Evolutionary conservation across 92 coral and sea anemone genomes (phyloP).

Genomic region (Umimayanthus chanpuru): DNA sequence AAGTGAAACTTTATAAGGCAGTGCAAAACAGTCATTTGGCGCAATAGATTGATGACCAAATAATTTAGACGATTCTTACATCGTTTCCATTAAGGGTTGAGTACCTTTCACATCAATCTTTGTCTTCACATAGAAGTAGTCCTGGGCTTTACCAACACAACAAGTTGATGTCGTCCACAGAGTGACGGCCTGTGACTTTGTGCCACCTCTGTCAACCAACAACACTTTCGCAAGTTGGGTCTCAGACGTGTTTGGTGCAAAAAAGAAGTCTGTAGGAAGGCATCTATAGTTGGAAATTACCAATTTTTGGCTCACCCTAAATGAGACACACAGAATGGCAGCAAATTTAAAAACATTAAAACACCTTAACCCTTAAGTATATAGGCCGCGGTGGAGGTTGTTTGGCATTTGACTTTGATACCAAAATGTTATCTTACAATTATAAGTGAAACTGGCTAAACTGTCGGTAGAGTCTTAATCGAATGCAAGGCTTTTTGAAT

Average conservation of each 20-base stretch:
- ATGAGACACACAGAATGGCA: neutral
- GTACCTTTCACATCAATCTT: neutral
- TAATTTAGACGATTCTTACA: neutral
- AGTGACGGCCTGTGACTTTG: slow-evolving; percentile 19
- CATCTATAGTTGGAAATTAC: slow-evolving; percentile 11
- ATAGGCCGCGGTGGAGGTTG: neutral
- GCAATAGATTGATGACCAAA: neutral
- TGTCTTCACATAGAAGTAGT: slow-evolving; percentile 27
- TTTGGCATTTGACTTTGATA: too few species aligned
- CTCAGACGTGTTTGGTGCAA: slow-evolving; percentile 32
- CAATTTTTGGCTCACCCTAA: slow-evolving; percentile 24
- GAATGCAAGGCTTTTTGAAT: too few species aligned
- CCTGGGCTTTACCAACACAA: neutral
- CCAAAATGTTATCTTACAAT: too few species aligned
- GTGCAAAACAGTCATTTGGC: too few species aligned
- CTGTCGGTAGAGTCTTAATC: too few species aligned
- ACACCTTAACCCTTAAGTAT: neutral
- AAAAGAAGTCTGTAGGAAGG: slow-evolving; percentile 30
- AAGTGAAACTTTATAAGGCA: too few species aligned
- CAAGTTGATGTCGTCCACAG: slow-evolving; percentile 5
- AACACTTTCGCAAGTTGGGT: neutral
- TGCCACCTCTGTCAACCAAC: slow-evolving; percentile 1
- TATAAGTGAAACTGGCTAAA: too few species aligned
- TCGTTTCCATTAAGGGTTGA: neutral
- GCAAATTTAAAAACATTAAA: too few species aligned